Evolutionary conservation across 2,888 invertebrate genomes (phyloP).

Genomic region (Euzophera pinguis): DNA sequence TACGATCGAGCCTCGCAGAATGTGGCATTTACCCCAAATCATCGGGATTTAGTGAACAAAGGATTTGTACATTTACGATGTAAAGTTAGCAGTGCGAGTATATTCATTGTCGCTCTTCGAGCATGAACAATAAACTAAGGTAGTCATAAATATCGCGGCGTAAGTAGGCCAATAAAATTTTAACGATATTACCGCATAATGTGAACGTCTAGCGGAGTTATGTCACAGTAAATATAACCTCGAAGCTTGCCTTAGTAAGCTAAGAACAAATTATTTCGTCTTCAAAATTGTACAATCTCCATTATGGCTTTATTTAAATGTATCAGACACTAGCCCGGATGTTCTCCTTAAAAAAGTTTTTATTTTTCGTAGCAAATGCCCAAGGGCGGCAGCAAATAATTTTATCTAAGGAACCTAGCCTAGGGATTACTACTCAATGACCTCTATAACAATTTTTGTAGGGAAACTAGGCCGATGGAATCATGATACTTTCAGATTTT

Average conservation of each 20-base stretch:
- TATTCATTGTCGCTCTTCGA: slow-evolving; percentile 55
- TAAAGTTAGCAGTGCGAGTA: slow-evolving; percentile 43
- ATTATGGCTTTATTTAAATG: too few species aligned
- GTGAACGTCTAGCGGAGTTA: slow-evolving; percentile 33
- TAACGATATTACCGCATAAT: slow-evolving; percentile 53
- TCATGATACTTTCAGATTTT: too few species aligned
- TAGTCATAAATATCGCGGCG: slow-evolving; percentile 68
- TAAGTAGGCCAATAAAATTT: slow-evolving; percentile 65
- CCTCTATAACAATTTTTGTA: too few species aligned
- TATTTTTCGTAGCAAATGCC: too few species aligned
- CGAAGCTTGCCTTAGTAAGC: neutral
- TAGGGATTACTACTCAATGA: too few species aligned
- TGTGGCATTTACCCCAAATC: slow-evolving; percentile 9
- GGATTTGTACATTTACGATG: slow-evolving; percentile 47
- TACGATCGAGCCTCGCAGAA: slow-evolving; percentile 2
- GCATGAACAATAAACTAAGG: slow-evolving; percentile 65
- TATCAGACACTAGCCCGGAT: too few species aligned
- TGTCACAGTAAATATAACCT: neutral
- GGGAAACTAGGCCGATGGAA: too few species aligned
- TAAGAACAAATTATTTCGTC: too few species aligned
- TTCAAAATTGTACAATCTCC: too few species aligned
- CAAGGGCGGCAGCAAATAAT: too few species aligned
- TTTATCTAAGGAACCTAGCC: too few species aligned
- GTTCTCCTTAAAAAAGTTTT: too few species aligned
- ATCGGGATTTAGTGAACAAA: slow-evolving; percentile 14